Base-by-base conservation (phyloP, 2,113 vertebrate genomes). In the Mellivora capensis region DNA sequence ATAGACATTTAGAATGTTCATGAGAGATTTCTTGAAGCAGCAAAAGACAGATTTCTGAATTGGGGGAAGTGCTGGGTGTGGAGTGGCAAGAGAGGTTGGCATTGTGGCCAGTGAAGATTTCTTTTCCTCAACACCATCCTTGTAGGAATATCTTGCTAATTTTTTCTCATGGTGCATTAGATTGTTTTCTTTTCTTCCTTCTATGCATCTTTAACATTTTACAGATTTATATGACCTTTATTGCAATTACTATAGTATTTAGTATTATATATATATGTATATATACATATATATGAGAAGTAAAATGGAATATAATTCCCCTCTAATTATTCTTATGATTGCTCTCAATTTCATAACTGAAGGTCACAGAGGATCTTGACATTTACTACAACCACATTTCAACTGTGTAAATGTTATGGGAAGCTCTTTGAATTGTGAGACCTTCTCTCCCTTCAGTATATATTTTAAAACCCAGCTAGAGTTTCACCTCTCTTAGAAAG, bases 141-240 rank as follows among this genome's bases (percentile, higher is more conserved):
- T 83, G 18, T 37, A 59, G 9, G 76, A 77, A 18, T 47, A 64
- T 10, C 42, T 61, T 82, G 64, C 49, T 90, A 52, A 77, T 14
- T 44, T 96, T 85, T 80, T 81, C 88, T 69, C 49, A 13, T 47
- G 67, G 74, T 82, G 17, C 74, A 44, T n/a, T 49, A 69, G 31
- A 76, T 72, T 84, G 7, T 54, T 91, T 87, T 83, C 18, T 71
- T 85, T 72, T 69, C 47, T 94, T 49, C 29, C 57, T 80, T 87
- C 71, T 81, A 81, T 57, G 15, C 14, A 64, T 72, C 31, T 87
- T 80, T 72, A 81, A 47, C 21, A n/a, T 44, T 39, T 91, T 74
- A 0, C 2, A 54, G 57, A 21, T 74, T 76, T 64, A 82, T 67
- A n/a, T 31, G 27, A 91, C 59, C 79, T 47, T 87, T 77, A 91